Evolutionary conservation across 2,113 vertebrate genomes (phyloP).

Genomic region (Albula glossodonta): DNA sequence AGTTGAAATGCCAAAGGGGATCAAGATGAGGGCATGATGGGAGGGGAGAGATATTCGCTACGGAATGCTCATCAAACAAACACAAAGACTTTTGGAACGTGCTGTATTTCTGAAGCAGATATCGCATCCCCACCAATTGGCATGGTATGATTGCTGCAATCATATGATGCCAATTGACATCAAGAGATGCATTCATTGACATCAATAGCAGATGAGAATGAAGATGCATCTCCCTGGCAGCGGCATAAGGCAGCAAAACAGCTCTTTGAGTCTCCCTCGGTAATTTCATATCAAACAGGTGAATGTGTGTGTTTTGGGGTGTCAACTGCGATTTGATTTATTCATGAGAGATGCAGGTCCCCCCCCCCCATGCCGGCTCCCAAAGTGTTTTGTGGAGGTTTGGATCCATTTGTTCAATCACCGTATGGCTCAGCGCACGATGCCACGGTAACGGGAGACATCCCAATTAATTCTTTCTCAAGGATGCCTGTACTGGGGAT

Average conservation of each 20-base stretch:
- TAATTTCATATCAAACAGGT: conserved; percentile 16
- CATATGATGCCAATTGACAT: too few relatives aligned
- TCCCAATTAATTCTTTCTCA: neutral
- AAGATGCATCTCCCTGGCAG: neutral
- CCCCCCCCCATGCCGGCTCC: neutral
- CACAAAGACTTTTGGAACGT: neutral
- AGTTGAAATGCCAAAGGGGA: too few relatives aligned
- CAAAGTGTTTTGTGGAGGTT: neutral
- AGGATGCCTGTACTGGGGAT: neutral
- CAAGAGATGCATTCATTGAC: neutral
- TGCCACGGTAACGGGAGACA: neutral
- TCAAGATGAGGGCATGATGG: too few relatives aligned
- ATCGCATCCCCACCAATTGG: neutral
- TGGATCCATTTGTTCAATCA: conserved; percentile 15
- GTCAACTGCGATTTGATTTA: conserved; percentile 9
- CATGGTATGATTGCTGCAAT: neutral
- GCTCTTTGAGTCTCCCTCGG: neutral
- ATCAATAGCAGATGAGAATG: neutral
- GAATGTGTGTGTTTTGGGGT: neutral
- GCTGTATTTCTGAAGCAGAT: neutral
- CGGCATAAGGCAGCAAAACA: neutral
- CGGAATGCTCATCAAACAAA: neutral
- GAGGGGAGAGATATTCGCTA: too few relatives aligned
- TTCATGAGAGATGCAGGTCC: conserved; percentile 18
- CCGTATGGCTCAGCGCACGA: neutral